A percentile compares a stretch with the other conserved stretches of the same genome.
phyloP scores from a whole-genome alignment of 1,140 invertebrate species.

The Frieseomelitta varia region DNA sequence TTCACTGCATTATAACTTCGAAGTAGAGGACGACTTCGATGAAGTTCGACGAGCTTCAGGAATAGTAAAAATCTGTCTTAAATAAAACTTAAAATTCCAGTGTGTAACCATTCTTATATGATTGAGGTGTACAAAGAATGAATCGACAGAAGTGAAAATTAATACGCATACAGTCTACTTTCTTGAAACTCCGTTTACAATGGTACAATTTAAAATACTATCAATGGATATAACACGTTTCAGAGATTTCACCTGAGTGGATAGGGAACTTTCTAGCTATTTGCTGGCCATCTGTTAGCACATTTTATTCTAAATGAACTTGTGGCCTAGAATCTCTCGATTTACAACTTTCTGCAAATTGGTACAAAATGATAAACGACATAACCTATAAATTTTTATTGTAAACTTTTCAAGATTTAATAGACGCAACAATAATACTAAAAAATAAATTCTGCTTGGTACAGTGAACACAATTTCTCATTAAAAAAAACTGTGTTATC shows the following conservation, averaged over 20 bases:
- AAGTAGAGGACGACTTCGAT: neutral
- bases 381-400: neutral
- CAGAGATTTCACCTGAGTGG: conserved; percentile 33
- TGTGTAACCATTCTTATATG: neutral
- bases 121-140: neutral
- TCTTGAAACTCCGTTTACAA: conserved; percentile 26
- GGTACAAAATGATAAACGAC: neutral
- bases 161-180: conserved; percentile 20
- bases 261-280: conserved; percentile 37
- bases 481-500: neutral
- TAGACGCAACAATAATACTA: too few relatives aligned
- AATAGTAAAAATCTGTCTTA: neutral
- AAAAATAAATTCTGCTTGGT: neutral
- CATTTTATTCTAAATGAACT: conserved; percentile 8
- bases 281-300: conserved; percentile 27
- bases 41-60: neutral
- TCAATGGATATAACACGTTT: conserved; percentile 37
- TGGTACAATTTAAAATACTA: conserved; percentile 22
- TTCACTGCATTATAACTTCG: neutral
- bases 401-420: neutral
- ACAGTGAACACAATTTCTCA: neutral
- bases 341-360: neutral
- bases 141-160: neutral
- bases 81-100: neutral
- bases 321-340: conserved; percentile 5